Evolutionary conservation across 2,113 vertebrate species (phyloP).

Genomic region (Syngnathus typhle): DNA sequence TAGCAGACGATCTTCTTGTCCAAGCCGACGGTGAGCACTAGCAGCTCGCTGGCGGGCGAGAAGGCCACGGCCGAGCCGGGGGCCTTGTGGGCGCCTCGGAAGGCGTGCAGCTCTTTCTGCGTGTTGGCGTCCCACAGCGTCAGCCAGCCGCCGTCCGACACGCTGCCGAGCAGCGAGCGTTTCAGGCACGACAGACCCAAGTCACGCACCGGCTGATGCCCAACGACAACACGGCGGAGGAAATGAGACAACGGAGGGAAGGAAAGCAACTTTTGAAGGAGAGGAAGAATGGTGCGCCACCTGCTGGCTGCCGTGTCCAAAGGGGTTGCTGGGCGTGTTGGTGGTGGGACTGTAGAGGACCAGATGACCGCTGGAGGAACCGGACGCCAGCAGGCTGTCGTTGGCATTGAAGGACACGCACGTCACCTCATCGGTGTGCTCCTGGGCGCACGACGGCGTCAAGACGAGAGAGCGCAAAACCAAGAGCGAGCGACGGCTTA

Average conservation of each 20-base stretch:
- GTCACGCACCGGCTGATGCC: slow-evolving; percentile 82
- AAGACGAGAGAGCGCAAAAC: not conserved
- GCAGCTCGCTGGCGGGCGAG: slow-evolving; percentile 89
- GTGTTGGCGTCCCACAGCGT: slow-evolving; percentile 92
- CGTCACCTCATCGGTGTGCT: slow-evolving; percentile 89
- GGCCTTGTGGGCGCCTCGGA: slow-evolving; percentile 85
- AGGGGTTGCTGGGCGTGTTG: slow-evolving; percentile 86
- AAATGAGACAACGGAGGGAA: too few species aligned
- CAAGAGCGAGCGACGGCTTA: slow-evolving; percentile 36
- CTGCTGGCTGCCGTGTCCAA: slow-evolving; percentile 85
- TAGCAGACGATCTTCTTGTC: slow-evolving; percentile 97
- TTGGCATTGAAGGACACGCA: slow-evolving; percentile 87
- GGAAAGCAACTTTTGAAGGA: not conserved
- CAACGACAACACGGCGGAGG: not conserved
- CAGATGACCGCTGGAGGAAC: slow-evolving; percentile 90
- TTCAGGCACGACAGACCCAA: slow-evolving; percentile 84
- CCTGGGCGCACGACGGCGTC: slow-evolving; percentile 63
- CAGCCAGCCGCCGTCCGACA: slow-evolving; percentile 86
- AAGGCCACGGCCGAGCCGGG: slow-evolving; percentile 88
- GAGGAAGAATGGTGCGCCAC: slow-evolving; percentile 52
- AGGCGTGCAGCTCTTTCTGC: slow-evolving; percentile 82
- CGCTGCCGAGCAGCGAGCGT: slow-evolving; percentile 86
- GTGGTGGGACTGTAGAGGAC: slow-evolving; percentile 89
- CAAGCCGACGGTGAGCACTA: slow-evolving; percentile 88
- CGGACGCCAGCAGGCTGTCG: slow-evolving; percentile 86